A percentile compares a stretch with the other conserved stretches of the same genome.
Conservation (phyloP, 2,888 invertebrate species). For the Hirtodrosophila cameraria region DNA sequence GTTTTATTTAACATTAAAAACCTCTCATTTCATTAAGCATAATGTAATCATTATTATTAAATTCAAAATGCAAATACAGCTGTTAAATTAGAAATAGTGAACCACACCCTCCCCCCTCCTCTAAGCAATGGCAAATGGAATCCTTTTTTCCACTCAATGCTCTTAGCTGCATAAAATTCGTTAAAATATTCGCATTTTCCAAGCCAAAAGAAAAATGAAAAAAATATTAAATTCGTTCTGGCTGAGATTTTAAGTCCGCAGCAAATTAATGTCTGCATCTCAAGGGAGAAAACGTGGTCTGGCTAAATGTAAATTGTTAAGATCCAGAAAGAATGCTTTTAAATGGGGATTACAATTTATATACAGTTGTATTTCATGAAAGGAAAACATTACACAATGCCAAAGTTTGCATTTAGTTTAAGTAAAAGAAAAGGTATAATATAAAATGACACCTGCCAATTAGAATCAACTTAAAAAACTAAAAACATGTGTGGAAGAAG, state of each 20-base stretch:
- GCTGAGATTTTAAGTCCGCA: conserved; percentile 38
- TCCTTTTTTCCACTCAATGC: conserved; percentile 4
- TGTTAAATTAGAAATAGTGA: conserved; percentile 39
- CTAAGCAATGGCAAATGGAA: not conserved
- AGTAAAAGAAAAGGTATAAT: no score
- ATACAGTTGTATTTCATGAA: no score
- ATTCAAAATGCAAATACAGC: conserved; percentile 49
- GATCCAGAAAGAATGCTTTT: not conserved
- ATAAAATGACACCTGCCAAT: no score
- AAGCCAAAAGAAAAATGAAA: conserved; percentile 17
- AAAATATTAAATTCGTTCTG: conserved; percentile 51
- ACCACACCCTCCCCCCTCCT: conserved; percentile 17
- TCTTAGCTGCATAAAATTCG: not conserved
- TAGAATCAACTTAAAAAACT: not conserved
- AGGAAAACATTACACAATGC: no score
- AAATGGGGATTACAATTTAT: not conserved
- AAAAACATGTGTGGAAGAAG: no score
- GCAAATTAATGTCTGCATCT: conserved; percentile 1
- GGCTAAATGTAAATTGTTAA: not conserved
- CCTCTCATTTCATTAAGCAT: conserved; percentile 19
- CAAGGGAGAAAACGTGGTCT: not conserved
- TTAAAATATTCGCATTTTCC: conserved; percentile 21
- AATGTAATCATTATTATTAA: conserved; percentile 17
- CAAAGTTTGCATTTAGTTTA: no score
- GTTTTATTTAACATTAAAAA: conserved; percentile 5